Base-by-base conservation (phyloP, 2,888 invertebrate genomes). In the Andrena marginata region DNA sequence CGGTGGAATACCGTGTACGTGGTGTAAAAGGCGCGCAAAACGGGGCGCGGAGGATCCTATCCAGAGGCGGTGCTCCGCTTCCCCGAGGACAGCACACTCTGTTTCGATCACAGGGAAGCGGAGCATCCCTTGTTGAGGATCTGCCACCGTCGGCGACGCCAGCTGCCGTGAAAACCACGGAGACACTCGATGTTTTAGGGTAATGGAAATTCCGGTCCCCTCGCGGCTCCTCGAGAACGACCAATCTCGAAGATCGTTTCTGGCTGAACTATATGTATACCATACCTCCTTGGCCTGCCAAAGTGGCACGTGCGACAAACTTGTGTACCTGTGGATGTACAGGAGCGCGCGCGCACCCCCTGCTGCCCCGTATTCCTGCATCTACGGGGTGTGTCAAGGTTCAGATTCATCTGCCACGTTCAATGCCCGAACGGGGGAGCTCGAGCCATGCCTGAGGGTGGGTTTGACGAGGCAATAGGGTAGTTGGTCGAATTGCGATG, bases 151-250 rank as follows among this genome's bases (percentile, higher is more conserved):
- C 62, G 56, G 62, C 35, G 62, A 56, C 29, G 79, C 72, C 79
- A 84, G 74, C 78, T 72, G 79, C 67, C 80, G 68, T 75, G 85
- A 79, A 88, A 86, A 88, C 78, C 86, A 84, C 85, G 81, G 62
- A 81, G 48, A 80, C 85, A 79, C 86, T 76, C 85, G 88, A 87
- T 90, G 89, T 90, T 90, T 90, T 89, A 89, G 87, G 89, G 88
- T 90, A 90, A 90, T 90, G 89, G 90, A 89, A 90, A 90, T 89
- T 88, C 85, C 85, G 80, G 84, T 80, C 76, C 82, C 88, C 85
- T 87, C 85, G 86, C 83, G 86, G 79, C 84, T 70, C 49, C 75
- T 73, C 51, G 31, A 60, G 85, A 82, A 87, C 82, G 84, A 85
- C 84, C 87, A 87, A 87, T 90, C 87, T 87, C 82, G 82, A 86